Evolutionary conservation across 2,113 vertebrate genomes (phyloP).

Genomic region (Oryzias javanicus): DNA sequence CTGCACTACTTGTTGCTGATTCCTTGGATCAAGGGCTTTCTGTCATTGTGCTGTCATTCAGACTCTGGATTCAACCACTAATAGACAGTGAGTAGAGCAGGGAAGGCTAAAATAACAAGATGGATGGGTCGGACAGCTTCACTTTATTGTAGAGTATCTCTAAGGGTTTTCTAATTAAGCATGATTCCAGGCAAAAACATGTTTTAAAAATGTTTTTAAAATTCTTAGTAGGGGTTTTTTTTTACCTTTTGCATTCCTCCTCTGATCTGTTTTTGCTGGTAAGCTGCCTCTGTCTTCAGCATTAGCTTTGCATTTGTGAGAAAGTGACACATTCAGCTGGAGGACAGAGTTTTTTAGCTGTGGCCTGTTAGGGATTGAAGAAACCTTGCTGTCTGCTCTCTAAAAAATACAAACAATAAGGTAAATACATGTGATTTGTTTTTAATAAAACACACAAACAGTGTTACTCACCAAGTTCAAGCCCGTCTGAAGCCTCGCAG

Average conservation of each 20-base stretch:
- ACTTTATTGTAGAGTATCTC: too few relatives aligned
- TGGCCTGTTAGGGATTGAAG: constrained; percentile 54
- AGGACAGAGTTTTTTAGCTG: constrained; percentile 15
- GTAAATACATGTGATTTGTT: neutral
- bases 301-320: constrained; percentile 22
- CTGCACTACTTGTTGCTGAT: too few relatives aligned
- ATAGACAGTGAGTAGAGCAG: too few relatives aligned
- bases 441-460: neutral
- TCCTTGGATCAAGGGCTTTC: too few relatives aligned
- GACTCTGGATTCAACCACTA: too few relatives aligned
- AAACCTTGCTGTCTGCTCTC: constrained; percentile 77
- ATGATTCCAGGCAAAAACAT: too few relatives aligned
- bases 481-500: constrained; percentile 60
- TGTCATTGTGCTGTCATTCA: too few relatives aligned
- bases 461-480: constrained; percentile 70
- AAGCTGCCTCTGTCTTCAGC: constrained; percentile 14
- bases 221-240: too few relatives aligned
- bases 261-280: constrained; percentile 31
- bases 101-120: too few relatives aligned
- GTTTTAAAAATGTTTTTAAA: too few relatives aligned
- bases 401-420: constrained; percentile 38
- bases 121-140: too few relatives aligned
- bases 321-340: constrained; percentile 37
- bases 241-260: constrained; percentile 33
- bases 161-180: too few relatives aligned